A percentile compares a stretch with the other conserved stretches of the same genome.
Conservation (phyloP, 2,113 vertebrate genomes). For the Sphaerodactylus townsendi region DNA sequence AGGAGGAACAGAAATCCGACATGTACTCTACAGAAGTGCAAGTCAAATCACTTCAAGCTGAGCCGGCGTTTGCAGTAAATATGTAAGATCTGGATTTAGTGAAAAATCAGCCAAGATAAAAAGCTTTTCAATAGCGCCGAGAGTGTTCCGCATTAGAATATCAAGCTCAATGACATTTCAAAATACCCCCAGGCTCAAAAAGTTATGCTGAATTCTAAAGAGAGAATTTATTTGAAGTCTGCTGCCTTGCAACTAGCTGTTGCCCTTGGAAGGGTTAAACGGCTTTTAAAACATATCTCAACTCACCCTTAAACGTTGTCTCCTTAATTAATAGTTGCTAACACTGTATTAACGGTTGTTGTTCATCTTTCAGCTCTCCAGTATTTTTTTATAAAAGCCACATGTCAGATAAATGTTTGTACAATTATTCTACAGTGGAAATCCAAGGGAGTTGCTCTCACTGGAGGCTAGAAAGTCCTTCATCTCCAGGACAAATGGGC, state of each 20-base stretch:
- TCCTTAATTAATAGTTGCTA: constrained; percentile 71
- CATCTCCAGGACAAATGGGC: constrained; percentile 26
- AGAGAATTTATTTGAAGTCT: constrained; percentile 11
- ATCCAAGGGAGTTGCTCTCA: constrained; percentile 41
- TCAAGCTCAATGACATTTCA: constrained; percentile 27
- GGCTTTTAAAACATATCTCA: constrained; percentile 62
- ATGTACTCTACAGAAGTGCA: constrained; percentile 29
- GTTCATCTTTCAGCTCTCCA: constrained; percentile 51
- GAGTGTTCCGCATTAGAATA: constrained; percentile 22
- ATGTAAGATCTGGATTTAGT: constrained; percentile 23
- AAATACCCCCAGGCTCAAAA: not conserved
- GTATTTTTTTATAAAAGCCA: constrained; percentile 33
- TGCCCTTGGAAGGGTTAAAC: constrained; percentile 56
- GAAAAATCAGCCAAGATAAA: constrained; percentile 40
- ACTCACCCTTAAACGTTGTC: constrained; percentile 55
- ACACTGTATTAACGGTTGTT: constrained; percentile 40
- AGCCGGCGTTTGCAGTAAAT: constrained; percentile 43
- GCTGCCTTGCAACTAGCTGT: constrained; percentile 1
- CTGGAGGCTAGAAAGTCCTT: constrained; percentile 27
- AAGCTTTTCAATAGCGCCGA: constrained; percentile 26
- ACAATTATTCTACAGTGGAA: constrained; percentile 36
- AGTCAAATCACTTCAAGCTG: constrained; percentile 45
- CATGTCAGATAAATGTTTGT: constrained; percentile 56
- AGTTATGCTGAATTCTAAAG: not conserved
- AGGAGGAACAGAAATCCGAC: constrained; percentile 22